Evolutionary conservation across 2,888 invertebrate species (phyloP), one percentile per base, ranked within the genome.

Genomic region (Stenchaetothrips biformis): DNA sequence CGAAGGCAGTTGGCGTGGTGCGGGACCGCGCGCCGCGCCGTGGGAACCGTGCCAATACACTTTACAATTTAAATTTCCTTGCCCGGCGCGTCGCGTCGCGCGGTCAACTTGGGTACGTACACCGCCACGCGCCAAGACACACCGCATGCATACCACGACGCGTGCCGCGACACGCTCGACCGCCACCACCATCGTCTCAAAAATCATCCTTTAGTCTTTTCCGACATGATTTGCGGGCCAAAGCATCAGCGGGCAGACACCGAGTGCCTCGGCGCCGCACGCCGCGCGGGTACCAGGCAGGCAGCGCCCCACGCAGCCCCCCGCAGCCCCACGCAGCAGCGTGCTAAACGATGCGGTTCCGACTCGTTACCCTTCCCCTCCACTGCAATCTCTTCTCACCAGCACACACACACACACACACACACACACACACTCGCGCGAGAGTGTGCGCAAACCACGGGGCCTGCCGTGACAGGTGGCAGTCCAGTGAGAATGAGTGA

Each of bases 41-140:
- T 74, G 67, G 37, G 67, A 74, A 21, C 67, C 7, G 25, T 25
- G 67, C 67, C 67, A 74, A 74, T 74, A 74, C 67, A 25, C 67
- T 74, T 74, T 74, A 74, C 67, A 74, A 74, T 74, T 74, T 74
- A 74, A 74, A 74, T 74, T 74, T 21, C 11, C 11, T 13, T 59
- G 1, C 25, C 67, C 25, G 25, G 11, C 25, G 21, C 67, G 21
- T 25, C 49, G 53, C n/a, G n/a, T n/a, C 53, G 53, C 53, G 53
- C 53, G 37, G 37, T 4, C 37, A 37, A 37, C 37, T 37, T 37
- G 2, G 37, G 53, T 53, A 13, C 53, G 13, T 18, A 53, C 53
- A 53, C 53, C 16, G 53, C 53, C 4, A 18, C 9, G 53, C 9
- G 53, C 53, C 4, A 53, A 53, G 53, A 53, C 53, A 53, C 13